Evolutionary conservation across 2,113 vertebrate species (phyloP).

Genomic region (Hirundichthys speculiger): DNA sequence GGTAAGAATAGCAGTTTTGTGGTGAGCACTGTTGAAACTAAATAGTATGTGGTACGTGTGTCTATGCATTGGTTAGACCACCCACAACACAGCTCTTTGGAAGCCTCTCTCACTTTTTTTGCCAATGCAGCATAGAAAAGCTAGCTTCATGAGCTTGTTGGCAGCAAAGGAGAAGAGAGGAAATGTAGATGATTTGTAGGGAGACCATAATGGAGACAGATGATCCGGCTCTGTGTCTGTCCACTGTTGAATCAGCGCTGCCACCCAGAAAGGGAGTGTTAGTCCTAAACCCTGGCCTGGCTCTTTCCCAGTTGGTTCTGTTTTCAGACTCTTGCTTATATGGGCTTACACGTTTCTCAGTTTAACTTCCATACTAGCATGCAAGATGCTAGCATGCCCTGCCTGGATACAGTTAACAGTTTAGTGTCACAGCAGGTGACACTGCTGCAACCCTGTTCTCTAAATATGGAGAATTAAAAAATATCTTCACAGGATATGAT

Average conservation of each 20-base stretch:
- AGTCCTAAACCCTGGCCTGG: constrained; percentile 18
- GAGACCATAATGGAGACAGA: constrained; percentile 74
- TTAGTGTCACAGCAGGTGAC: too few species aligned
- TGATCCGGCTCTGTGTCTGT: constrained; percentile 66
- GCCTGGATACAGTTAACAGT: not conserved
- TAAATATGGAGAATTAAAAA: too few species aligned
- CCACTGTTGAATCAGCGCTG: constrained; percentile 74
- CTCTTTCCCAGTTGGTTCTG: constrained; percentile 45
- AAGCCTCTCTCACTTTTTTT: constrained; percentile 33
- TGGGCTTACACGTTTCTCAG: constrained; percentile 40
- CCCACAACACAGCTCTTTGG: constrained; percentile 70
- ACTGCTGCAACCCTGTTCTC: too few species aligned
- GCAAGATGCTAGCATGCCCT: not conserved
- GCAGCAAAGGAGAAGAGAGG: constrained; percentile 65
- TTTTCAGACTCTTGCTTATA: constrained; percentile 34
- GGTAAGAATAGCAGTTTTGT: constrained; percentile 72
- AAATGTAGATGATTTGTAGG: constrained; percentile 75
- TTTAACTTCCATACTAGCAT: constrained; percentile 28
- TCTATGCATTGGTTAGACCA: constrained; percentile 67
- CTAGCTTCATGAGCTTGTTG: constrained; percentile 73
- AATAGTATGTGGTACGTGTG: constrained; percentile 50
- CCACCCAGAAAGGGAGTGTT: constrained; percentile 69
- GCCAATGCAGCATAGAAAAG: constrained; percentile 76
- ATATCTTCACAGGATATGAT: too few species aligned
- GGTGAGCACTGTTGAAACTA: constrained; percentile 56